Conservation (phyloP, 2,113 vertebrate species). For the Phylloscopus whistleri region DNA sequence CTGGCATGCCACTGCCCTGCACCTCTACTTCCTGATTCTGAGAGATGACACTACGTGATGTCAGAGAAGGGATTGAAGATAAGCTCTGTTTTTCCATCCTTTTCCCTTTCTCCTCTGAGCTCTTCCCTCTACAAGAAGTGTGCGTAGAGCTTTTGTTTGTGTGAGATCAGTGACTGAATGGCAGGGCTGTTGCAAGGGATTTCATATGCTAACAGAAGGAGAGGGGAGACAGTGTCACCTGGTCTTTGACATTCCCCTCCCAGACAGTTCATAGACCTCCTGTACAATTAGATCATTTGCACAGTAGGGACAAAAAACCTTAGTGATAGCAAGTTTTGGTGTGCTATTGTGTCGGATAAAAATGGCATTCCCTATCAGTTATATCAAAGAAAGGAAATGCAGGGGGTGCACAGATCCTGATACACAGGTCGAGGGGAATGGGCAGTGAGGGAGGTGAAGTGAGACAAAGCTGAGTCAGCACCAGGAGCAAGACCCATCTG, state of each 20-base stretch:
- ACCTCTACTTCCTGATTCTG: neutral
- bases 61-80: neutral
- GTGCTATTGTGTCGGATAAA: neutral
- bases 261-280: neutral
- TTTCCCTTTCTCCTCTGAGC: neutral
- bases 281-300: neutral
- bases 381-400: neutral
- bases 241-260: neutral
- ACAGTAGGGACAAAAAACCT: neutral
- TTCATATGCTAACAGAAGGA: neutral
- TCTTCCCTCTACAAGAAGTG: neutral
- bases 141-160: neutral
- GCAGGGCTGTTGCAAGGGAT: neutral
- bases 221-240: neutral
- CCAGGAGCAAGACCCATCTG: neutral
- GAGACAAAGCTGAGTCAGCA: neutral
- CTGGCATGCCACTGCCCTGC: accelerated
- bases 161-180: neutral
- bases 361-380: neutral
- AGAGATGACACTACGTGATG: accelerated
- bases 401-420: neutral
- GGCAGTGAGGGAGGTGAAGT: neutral
- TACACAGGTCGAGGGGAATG: neutral
- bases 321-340: neutral
- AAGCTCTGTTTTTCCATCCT: neutral